Evolutionary conservation across 2,888 invertebrate species (phyloP), one percentile per base, ranked within the genome.

Genomic region (Matsumyia berberina): DNA sequence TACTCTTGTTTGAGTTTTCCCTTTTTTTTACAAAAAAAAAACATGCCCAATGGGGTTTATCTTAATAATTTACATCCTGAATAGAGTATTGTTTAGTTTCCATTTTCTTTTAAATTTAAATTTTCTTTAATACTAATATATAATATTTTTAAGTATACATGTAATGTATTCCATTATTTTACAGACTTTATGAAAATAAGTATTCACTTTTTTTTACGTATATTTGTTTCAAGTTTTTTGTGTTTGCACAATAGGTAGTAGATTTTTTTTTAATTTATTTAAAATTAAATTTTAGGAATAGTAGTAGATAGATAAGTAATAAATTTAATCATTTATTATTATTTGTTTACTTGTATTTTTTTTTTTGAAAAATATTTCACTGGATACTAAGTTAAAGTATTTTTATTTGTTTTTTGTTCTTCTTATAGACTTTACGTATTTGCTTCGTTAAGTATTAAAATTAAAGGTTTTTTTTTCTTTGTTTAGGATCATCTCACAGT

Each of bases 161-260:
- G 87, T 88, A 86, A 87, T 88, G 87, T 87, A 87, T 87, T 87
- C 87, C 87, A 86, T 78, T 86, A 83, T 86, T 87, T 87, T 87
- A 73, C 79, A 86, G 78, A 85, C 86, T 69, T 81, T 86, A 85
- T 81, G 78, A 86, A 81, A 86, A 87, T 86, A 86, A 82, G 81
- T 83, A 72, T 86, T 87, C 83, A 81, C 78, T 85, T 83, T 76
- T 66, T 53, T 85, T 86, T 86, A 86, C 83, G 79, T 83, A 83
- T 83, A 83, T 83, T 86, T 83, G 73, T 86, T 86, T 69, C 57
- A 86, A 64, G 64, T 67, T 82, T 64, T 66, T 72, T 77, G 72
- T 78, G 57, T 79, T 83, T 78, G 73, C 78, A 82, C 77, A 86
- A 82, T 70, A 80, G 81, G 86, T 86, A 86, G 74, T 80, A 86